Evolutionary conservation across 2,888 invertebrate genomes (phyloP).

Genomic region (Thereva unica): DNA sequence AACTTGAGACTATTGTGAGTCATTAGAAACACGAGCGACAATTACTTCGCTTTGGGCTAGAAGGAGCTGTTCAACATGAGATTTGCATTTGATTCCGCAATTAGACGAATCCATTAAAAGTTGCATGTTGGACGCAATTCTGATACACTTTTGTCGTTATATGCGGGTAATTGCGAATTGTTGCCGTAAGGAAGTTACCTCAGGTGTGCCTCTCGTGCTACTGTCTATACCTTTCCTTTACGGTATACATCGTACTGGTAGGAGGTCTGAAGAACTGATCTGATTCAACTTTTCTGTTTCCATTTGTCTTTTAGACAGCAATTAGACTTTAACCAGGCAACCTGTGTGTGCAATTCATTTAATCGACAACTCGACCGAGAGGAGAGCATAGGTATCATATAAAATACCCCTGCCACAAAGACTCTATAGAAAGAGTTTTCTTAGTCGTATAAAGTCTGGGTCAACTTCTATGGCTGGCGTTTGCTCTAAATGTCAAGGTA

Average conservation of each 20-base stretch:
- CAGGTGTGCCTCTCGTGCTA: no score
- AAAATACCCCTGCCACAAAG: no score
- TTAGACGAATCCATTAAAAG: constrained; percentile 47
- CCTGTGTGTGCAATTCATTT: constrained; percentile 27
- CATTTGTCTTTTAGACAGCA: constrained; percentile 30
- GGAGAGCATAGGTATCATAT: no score
- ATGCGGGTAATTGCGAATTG: constrained; percentile 24
- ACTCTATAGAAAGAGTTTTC: no score
- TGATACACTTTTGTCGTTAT: constrained; percentile 27
- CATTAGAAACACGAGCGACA: constrained; percentile 31
- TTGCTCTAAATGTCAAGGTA: constrained; percentile 34
- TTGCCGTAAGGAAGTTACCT: neutral
- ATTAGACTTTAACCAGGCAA: constrained; percentile 29
- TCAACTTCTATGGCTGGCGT: constrained; percentile 8
- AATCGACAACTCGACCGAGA: constrained; percentile 4
- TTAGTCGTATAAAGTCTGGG: no score
- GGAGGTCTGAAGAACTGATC: constrained; percentile 4
- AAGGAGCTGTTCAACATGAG: constrained; percentile 45
- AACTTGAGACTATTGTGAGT: constrained; percentile 12
- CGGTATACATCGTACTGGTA: no score
- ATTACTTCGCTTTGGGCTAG: constrained; percentile 7
- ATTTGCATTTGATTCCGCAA: constrained; percentile 46
- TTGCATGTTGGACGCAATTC: constrained; percentile 44
- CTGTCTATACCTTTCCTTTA: no score
- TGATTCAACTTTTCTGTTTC: constrained; percentile 18